Conservation (phyloP, 2,888 invertebrate species). For the Piscicola geometra region DNA sequence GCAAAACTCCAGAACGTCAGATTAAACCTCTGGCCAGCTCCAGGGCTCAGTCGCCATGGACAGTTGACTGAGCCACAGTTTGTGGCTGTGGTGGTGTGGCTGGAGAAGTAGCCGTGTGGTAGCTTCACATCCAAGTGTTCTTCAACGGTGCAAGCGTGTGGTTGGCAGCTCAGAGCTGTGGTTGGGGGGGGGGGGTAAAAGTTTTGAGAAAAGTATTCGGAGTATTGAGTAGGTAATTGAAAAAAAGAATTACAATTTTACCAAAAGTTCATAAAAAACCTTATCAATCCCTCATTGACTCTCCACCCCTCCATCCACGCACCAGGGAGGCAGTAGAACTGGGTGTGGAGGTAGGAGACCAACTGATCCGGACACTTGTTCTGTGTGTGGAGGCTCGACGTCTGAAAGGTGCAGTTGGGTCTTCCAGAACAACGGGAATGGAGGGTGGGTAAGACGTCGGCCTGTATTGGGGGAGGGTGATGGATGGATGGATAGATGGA, state of each 20-base stretch:
- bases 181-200: no score
- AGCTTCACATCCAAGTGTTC: neutral
- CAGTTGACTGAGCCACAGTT: slow-evolving; percentile 25
- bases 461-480: slow-evolving; percentile 1
- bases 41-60: slow-evolving; percentile 27
- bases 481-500: slow-evolving; percentile 21
- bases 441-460: neutral
- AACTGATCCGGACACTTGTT: slow-evolving; percentile 17
- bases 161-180: no score
- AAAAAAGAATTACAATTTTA: neutral
- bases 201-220: neutral
- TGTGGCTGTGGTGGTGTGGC: slow-evolving; percentile 12
- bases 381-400: slow-evolving; percentile 12
- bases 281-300: neutral
- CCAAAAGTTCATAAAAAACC: neutral
- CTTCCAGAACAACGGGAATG: slow-evolving; percentile 8
- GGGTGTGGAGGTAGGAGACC: slow-evolving; percentile 7
- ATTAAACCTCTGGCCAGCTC: slow-evolving; percentile 15
- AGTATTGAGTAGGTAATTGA: neutral
- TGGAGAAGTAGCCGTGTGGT: slow-evolving; percentile 11
- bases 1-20: slow-evolving; percentile 26
- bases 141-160: no score
- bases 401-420: slow-evolving; percentile 20
- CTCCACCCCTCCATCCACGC: neutral
- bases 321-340: slow-evolving; percentile 6